Percentiles rank a stretch among this genome's conserved stretches.
These are phyloP conservation scores for Poeciliopsis turneri DNA, from an alignment of 2,797 vertebrate genomes.

Conservation along the genomic window DNA sequence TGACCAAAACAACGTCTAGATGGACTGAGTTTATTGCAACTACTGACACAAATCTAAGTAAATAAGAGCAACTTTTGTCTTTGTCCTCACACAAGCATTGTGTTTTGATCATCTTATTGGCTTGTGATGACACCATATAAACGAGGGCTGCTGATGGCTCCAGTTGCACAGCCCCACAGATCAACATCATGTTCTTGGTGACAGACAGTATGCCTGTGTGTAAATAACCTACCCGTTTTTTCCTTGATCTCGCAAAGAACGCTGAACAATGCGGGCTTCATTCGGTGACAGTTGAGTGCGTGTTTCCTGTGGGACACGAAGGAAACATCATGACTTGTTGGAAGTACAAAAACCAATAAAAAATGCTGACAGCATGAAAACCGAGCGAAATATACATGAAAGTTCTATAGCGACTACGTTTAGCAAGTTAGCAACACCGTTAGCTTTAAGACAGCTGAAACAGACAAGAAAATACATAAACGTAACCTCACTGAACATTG, in stretches of 20 bases:
- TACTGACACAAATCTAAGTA: neutral
- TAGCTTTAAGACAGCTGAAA: constrained; percentile 35
- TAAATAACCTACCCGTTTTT: constrained; percentile 84
- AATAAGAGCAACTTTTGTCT: neutral
- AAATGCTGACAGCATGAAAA: constrained; percentile 25
- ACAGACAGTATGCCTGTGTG: neutral
- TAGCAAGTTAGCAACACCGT: constrained; percentile 29
- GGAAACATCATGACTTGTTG: constrained; percentile 15
- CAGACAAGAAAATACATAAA: neutral
- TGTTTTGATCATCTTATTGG: constrained; percentile 15
- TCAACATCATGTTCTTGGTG: neutral
- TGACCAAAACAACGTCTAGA: neutral
- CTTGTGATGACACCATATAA: constrained; percentile 41
- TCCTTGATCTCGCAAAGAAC: constrained; percentile 95
- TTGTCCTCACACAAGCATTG: neutral
- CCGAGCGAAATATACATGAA: constrained; percentile 37
- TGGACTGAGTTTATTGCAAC: neutral
- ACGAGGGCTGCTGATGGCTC: constrained; percentile 18
- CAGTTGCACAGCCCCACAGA: neutral
- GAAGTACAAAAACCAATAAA: neutral
- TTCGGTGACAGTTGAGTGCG: constrained; percentile 92
- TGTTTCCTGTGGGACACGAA: constrained; percentile 86
- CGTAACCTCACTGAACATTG: neutral
- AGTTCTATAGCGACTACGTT: neutral
- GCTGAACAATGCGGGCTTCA: constrained; percentile 94